These are phyloP conservation scores for Centrocercus urophasianus DNA, from an alignment of 2,113 vertebrate genomes.

Conservation along the genomic window DNA sequence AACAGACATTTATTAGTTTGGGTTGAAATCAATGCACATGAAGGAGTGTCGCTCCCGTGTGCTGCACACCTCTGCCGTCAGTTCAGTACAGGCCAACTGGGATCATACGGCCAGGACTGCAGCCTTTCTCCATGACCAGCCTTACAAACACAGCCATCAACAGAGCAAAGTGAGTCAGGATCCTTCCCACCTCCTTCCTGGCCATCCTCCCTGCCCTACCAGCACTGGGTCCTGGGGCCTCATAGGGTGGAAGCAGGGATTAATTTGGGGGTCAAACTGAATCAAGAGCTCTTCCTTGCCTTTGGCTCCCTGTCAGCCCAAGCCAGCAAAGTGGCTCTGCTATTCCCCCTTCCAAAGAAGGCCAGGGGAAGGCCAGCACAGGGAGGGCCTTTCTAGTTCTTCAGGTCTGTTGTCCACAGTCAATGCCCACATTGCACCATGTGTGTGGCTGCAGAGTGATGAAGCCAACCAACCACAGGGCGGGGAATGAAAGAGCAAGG, in stretches of 20 bases:
- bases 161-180: neutral
- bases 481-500: neutral
- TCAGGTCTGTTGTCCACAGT: neutral
- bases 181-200: neutral
- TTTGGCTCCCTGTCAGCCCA: neutral
- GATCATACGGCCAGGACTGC: neutral
- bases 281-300: neutral
- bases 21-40: neutral
- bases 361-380: neutral
- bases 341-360: neutral
- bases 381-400: neutral
- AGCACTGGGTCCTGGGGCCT: neutral
- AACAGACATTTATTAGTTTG: slow-evolving; percentile 39
- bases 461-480: neutral
- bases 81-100: neutral
- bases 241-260: neutral
- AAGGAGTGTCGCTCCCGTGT: rapidly evolving
- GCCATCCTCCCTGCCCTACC: neutral
- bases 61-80: neutral
- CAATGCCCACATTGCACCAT: neutral
- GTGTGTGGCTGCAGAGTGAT: rapidly evolving
- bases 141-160: neutral
- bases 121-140: neutral
- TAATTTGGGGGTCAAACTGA: neutral
- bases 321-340: neutral